Conservation (phyloP, 2,888 invertebrate genomes). For the Bombylius major region DNA sequence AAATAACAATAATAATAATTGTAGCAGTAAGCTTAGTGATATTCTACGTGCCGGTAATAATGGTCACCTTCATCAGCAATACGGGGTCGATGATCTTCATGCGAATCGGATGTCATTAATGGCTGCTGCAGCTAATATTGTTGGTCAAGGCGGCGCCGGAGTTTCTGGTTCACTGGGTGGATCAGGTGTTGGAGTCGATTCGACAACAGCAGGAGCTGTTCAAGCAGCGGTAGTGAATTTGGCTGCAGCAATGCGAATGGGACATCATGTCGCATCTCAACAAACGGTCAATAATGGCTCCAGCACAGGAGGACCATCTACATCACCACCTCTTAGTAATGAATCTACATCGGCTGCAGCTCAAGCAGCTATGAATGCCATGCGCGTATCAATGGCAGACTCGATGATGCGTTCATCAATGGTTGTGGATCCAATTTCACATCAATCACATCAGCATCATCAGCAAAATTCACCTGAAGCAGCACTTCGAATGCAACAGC, state of each 20-base stretch:
- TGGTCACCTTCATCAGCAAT: constrained; percentile 44
- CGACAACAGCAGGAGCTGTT: constrained; percentile 44
- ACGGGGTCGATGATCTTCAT: constrained; percentile 48
- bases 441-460: constrained; percentile 22
- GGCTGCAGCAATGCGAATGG: constrained; percentile 63
- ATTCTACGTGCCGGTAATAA: constrained; percentile 36
- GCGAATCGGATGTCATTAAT: constrained; percentile 56
- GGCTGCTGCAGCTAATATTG: constrained; percentile 52
- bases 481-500: constrained; percentile 61
- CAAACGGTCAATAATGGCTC: constrained; percentile 18
- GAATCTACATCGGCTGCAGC: constrained; percentile 39
- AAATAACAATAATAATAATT: constrained; percentile 51
- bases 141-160: constrained; percentile 47
- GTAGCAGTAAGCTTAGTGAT: constrained; percentile 44
- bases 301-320: constrained; percentile 8
- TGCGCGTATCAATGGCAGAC: constrained; percentile 46
- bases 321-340: constrained; percentile 36
- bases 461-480: constrained; percentile 31
- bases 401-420: constrained; percentile 40
- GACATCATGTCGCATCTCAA: constrained; percentile 20
- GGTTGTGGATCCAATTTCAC: constrained; percentile 37
- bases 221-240: constrained; percentile 64
- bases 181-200: constrained; percentile 36
- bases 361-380: constrained; percentile 46
- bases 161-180: constrained; percentile 37